Evolutionary conservation across 2,888 invertebrate species (phyloP).

Genomic region (Caenorhabditis sp.): DNA sequence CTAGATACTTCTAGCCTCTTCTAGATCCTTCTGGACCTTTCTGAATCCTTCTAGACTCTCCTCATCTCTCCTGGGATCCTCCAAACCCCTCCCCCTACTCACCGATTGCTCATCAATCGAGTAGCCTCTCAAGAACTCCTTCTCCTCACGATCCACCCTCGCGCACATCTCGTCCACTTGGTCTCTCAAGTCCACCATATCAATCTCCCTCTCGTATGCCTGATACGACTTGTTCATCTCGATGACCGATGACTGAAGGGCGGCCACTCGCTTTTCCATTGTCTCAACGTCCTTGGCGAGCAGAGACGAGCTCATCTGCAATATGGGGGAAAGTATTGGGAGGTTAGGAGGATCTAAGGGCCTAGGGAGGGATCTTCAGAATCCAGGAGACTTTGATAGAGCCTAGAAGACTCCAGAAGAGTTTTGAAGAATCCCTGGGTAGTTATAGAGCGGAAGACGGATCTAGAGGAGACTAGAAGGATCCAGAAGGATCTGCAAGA

Average conservation of each 20-base stretch:
- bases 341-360: no score
- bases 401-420: no score
- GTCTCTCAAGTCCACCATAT: conserved; percentile 51
- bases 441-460: no score
- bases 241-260: conserved; percentile 51
- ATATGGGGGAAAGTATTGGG: neutral
- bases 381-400: no score
- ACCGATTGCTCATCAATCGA: conserved; percentile 28
- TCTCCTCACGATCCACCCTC: conserved; percentile 51
- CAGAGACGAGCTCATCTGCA: conserved; percentile 46
- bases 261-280: conserved; percentile 59
- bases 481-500: no score
- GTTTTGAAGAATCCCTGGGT: no score
- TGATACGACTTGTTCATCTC: conserved; percentile 50
- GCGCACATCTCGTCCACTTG: conserved; percentile 60
- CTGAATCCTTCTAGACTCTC: no score
- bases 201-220: conserved; percentile 40
- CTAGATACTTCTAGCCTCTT: no score
- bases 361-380: no score
- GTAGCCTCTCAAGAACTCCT: conserved; percentile 7
- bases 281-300: conserved; percentile 50
- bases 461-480: no score
- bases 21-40: neutral
- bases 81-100: neutral
- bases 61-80: no score